Evolutionary conservation across 1,140 invertebrate species (phyloP).

Genomic region (Heliconius himera): DNA sequence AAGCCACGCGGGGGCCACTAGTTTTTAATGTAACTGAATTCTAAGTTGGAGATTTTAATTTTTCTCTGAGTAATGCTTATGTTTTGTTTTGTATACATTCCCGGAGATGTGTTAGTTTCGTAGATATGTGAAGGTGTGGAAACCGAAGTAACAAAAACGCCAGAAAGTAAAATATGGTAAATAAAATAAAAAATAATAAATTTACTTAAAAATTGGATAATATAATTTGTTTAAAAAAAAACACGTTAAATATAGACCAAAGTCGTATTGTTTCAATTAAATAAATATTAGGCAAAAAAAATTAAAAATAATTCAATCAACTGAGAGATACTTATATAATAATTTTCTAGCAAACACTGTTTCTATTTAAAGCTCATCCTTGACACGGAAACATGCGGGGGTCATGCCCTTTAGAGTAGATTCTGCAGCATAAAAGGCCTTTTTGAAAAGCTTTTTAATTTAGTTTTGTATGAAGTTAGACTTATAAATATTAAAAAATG

Average conservation of each 20-base stretch:
- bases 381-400: conserved; percentile 61
- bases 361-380: conserved; percentile 66
- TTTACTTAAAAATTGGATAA: too few relatives aligned
- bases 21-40: too few relatives aligned
- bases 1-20: too few relatives aligned
- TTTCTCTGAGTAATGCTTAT: too few relatives aligned
- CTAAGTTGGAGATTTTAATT: too few relatives aligned
- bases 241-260: background rate
- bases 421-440: conserved; percentile 25
- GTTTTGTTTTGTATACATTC: too few relatives aligned
- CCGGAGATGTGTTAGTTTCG: too few relatives aligned
- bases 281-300: background rate
- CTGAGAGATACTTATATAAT: conserved; percentile 25
- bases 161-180: too few relatives aligned
- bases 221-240: background rate
- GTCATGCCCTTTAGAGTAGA: conserved; percentile 64
- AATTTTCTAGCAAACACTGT: conserved; percentile 29
- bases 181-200: too few relatives aligned
- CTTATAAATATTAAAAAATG: too few relatives aligned
- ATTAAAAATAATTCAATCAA: background rate
- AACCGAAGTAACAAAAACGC: too few relatives aligned
- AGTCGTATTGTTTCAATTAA: background rate
- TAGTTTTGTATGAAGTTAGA: background rate
- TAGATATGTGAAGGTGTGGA: too few relatives aligned
- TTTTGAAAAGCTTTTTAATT: background rate